These are phyloP conservation scores for Dipodomys spectabilis DNA, from an alignment of 2,113 vertebrate species.

Conservation along the genomic window DNA sequence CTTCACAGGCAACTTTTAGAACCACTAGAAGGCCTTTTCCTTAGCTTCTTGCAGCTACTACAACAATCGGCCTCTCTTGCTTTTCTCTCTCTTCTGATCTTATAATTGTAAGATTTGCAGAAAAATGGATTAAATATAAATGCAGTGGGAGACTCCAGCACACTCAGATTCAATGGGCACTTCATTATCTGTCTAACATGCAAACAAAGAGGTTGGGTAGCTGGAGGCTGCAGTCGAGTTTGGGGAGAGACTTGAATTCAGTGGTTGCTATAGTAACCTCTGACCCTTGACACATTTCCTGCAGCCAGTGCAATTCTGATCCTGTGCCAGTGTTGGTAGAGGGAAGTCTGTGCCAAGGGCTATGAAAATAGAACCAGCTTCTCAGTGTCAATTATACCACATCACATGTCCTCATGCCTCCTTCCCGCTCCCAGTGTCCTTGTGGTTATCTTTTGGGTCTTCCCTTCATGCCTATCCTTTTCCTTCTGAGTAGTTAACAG, in stretches of 20 bases:
- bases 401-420: no score
- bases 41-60: not conserved
- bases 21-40: not conserved
- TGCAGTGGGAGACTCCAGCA: not conserved
- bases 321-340: not conserved
- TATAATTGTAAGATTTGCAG: not conserved
- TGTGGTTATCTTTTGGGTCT: not conserved
- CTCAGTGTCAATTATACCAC: not conserved
- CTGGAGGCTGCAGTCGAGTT: not conserved
- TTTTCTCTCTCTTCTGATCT: not conserved
- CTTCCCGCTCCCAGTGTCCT: not conserved
- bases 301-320: not conserved
- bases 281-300: not conserved
- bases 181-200: not conserved
- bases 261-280: not conserved
- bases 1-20: not conserved
- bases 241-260: not conserved
- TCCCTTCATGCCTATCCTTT: not conserved
- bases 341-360: not conserved
- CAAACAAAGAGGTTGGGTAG: not conserved
- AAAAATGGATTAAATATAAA: constrained; percentile 16
- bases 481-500: not conserved
- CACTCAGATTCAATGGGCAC: not conserved
- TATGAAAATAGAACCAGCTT: not conserved
- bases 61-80: not conserved